phyloP scores from a whole-genome alignment of 2,888 invertebrate genomes.

The Ommatoiulus sabulosus region DNA sequence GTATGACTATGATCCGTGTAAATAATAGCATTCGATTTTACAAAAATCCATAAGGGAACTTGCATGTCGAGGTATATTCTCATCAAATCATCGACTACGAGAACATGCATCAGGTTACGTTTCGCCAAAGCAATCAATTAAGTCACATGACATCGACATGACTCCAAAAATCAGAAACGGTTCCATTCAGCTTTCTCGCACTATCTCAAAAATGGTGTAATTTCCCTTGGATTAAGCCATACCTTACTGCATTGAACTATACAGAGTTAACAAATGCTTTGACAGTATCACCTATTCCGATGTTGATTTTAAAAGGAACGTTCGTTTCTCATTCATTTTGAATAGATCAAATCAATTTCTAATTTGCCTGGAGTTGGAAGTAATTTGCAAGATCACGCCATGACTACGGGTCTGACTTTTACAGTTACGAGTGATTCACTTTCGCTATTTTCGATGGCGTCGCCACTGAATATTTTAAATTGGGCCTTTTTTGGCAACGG shows the following conservation, averaged over 20 bases:
- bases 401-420: background rate
- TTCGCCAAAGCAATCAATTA: background rate
- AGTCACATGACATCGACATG: background rate
- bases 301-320: too few relatives aligned
- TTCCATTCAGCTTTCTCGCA: too few relatives aligned
- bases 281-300: background rate
- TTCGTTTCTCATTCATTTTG: background rate
- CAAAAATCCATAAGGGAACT: background rate
- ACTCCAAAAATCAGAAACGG: too few relatives aligned
- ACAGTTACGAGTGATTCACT: constrained; percentile 21
- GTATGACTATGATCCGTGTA: constrained; percentile 10
- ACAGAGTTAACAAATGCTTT: background rate
- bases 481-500: background rate
- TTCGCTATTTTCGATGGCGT: background rate
- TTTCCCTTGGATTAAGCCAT: too few relatives aligned
- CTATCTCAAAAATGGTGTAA: too few relatives aligned
- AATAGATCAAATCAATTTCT: constrained; percentile 70
- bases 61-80: background rate
- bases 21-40: too few relatives aligned
- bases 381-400: constrained; percentile 80
- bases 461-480: background rate
- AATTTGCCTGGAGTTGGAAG: constrained; percentile 78
- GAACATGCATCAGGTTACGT: too few relatives aligned
- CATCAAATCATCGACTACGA: too few relatives aligned
- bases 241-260: too few relatives aligned